Base-by-base conservation (phyloP, 2,888 invertebrate genomes). In the Drosophila eohydei region DNA sequence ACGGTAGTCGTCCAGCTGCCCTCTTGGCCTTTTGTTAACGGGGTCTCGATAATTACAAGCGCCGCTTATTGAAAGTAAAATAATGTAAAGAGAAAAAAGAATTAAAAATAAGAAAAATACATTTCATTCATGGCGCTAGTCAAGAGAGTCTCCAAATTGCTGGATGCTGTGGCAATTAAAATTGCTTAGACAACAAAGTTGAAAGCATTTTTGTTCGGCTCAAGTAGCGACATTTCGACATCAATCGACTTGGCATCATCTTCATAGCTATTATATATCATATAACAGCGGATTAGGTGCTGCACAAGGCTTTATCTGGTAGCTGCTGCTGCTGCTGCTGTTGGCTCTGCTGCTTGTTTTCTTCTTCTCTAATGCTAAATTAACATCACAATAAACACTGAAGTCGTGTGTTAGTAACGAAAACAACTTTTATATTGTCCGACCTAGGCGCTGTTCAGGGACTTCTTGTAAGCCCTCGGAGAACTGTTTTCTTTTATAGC, bases 1-100 rank as follows among this genome's bases (percentile, higher is more conserved):
- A 85, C 89, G 88, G 84, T 85, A 87, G 84, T 84, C 84, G 73
- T 73, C 70, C 88, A 78, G 71, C 81, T 83, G 87, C 79, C 80
- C 78, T 67, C 61, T 74, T 64, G 75, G 78, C 76, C 74, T 70
- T 62, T 84, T 74, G 71, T 87, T 51, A 59, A 57, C 51, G 69
- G 60, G 65, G 58, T 36, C 62, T 67, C 74, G 74, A 87, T 85
- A 85, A 89, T 89, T 85, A 87, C 89, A 81, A 69, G 84, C 84
- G 84, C 84, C 84, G 89, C 84, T 89, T 87, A 81, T 84, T 88
- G 76, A 84, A 78, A 70, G 68, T 50, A 50, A 50, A 41, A 41
- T 41, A n/a, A 34, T 34, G 26, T 32, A 54, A 51, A 3, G 32
- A 26, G n/a, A 9, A 9, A 34, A 54, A 11, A 54, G 80, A 78